These are phyloP conservation scores for Macrophya alboannulata DNA, from an alignment of 2,888 invertebrate species.

Conservation along the genomic window DNA sequence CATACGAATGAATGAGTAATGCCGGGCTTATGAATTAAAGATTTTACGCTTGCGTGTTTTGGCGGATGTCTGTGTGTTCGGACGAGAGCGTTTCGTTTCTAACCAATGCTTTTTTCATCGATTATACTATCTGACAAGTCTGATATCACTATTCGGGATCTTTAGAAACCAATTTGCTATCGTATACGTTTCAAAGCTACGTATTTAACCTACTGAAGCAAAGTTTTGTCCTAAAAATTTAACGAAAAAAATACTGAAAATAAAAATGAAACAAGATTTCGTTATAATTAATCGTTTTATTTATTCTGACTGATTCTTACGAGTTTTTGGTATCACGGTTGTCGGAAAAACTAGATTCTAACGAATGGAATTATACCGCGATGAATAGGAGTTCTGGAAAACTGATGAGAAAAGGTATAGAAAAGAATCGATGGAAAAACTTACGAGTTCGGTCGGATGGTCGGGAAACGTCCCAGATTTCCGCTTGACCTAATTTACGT, in stretches of 20 bases:
- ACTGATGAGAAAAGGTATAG: neutral
- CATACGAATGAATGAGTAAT: conserved; percentile 51
- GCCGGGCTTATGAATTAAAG: conserved; percentile 48
- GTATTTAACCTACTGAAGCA: neutral
- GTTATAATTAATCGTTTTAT: neutral
- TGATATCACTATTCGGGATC: neutral
- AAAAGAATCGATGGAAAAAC: conserved; percentile 11
- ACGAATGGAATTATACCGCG: neutral
- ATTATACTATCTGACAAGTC: conserved; percentile 1
- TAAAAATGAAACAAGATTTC: neutral
- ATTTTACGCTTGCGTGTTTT: conserved; percentile 20
- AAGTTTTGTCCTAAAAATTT: neutral
- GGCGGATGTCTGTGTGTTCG: neutral
- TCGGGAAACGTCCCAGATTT: conserved; percentile 10
- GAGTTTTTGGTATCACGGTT: neutral
- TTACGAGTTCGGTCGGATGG: conserved; percentile 8
- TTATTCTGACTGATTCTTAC: neutral
- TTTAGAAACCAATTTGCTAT: neutral
- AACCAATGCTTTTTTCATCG: conserved; percentile 5
- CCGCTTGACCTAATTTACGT: conserved; percentile 27
- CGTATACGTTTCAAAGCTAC: neutral
- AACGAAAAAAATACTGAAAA: neutral
- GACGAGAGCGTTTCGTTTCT: neutral
- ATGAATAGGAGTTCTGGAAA: neutral
- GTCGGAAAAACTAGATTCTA: neutral